Evolutionary conservation across 2,888 invertebrate genomes (phyloP).

Genomic region (Entomobrya multifasciata): DNA sequence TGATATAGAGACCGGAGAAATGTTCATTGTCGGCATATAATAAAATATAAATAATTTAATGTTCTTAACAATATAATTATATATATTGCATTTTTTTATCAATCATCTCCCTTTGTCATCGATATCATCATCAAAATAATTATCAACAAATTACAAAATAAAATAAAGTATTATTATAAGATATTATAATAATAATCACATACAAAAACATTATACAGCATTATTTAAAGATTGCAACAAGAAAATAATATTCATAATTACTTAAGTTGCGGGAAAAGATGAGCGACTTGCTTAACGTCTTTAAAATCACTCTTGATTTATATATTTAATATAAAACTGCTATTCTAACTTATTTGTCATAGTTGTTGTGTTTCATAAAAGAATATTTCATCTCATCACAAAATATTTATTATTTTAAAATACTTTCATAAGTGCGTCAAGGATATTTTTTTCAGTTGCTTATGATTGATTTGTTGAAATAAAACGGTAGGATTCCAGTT

Average conservation of each 20-base stretch:
- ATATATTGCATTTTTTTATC: conserved; percentile 13
- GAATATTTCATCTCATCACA: conserved; percentile 19
- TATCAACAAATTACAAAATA: conserved; percentile 11
- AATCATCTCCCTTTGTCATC: background rate
- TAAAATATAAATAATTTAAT: conserved; percentile 39
- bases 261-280: conserved; percentile 38
- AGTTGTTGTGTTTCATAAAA: background rate
- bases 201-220: conserved; percentile 32
- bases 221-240: conserved; percentile 43
- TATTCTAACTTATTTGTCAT: background rate
- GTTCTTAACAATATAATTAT: background rate
- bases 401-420: background rate
- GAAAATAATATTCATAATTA: conserved; percentile 27
- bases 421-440: background rate
- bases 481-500: too few relatives aligned
- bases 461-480: too few relatives aligned
- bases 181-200: conserved; percentile 19
- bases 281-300: conserved; percentile 12
- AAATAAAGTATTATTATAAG: conserved; percentile 14
- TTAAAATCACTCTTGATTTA: background rate
- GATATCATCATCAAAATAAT: background rate
- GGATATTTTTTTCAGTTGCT: too few relatives aligned
- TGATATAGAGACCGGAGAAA: background rate
- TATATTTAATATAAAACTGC: background rate
- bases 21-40: background rate